These are phyloP conservation scores for Odocoileus hemionus DNA, from an alignment of 2,113 vertebrate species.

Conservation along the genomic window DNA sequence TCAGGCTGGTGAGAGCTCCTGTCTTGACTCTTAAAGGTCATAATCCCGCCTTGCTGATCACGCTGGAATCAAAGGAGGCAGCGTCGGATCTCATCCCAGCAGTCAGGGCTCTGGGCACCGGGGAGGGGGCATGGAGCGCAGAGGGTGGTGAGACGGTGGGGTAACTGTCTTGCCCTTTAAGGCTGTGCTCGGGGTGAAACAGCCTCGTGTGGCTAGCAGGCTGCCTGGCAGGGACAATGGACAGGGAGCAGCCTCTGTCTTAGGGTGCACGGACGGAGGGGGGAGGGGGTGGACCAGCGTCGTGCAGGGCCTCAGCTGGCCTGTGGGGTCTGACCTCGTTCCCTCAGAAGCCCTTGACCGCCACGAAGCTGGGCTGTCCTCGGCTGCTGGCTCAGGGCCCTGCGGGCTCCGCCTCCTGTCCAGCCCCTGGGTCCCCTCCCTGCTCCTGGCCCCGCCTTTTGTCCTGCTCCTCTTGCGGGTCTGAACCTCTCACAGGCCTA, in stretches of 20 bases:
- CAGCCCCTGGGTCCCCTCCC: accelerated
- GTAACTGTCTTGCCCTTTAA: accelerated
- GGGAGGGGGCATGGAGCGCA: accelerated
- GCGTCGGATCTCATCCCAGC: neutral
- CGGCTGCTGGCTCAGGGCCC: neutral
- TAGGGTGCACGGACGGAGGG: accelerated
- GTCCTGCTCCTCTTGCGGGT: neutral
- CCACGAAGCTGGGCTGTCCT: too few relatives aligned
- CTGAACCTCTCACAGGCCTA: neutral
- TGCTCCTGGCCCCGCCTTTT: neutral
- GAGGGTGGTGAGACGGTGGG: neutral
- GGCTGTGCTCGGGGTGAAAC: neutral
- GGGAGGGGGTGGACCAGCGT: accelerated
- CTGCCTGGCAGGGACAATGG: accelerated
- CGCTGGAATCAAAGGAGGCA: accelerated
- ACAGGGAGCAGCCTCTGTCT: neutral
- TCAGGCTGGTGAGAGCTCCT: neutral
- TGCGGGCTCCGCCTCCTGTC: neutral
- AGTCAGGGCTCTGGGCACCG: accelerated
- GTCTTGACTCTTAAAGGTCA: neutral
- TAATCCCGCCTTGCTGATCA: accelerated
- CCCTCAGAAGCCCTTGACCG: neutral
- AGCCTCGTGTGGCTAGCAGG: accelerated
- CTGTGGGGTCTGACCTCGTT: neutral
- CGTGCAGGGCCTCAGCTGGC: neutral